Evolutionary conservation across 2,888 invertebrate species (phyloP).

Genomic region (Caenorhabditis wallacei): DNA sequence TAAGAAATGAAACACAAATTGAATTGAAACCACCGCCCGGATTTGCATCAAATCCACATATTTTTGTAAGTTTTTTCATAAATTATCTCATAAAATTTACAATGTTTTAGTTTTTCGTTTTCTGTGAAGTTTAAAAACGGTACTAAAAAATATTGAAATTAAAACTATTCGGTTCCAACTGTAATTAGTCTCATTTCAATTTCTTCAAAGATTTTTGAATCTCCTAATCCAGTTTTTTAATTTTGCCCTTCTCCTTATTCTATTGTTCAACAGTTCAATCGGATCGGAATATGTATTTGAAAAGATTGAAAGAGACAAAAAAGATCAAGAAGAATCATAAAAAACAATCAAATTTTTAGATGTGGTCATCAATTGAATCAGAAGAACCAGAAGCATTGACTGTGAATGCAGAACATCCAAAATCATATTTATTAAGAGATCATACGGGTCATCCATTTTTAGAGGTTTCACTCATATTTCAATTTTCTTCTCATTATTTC

Average conservation of each 20-base stretch:
- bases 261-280: no score
- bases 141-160: no score
- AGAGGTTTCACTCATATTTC: slow-evolving; percentile 16
- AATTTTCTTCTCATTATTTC: neutral
- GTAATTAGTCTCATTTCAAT: no score
- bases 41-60: slow-evolving; percentile 21
- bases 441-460: slow-evolving; percentile 39
- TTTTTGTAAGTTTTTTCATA: slow-evolving; percentile 31
- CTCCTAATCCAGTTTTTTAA: no score
- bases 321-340: neutral
- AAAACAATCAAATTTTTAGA: slow-evolving; percentile 2
- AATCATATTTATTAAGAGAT: slow-evolving; percentile 9
- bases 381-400: slow-evolving; percentile 18
- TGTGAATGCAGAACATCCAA: slow-evolving; percentile 41
- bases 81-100: neutral
- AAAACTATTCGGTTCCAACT: no score
- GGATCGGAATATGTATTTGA: no score
- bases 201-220: no score
- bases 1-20: slow-evolving; percentile 34
- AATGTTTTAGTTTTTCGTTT: no score
- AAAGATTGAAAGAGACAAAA: neutral
- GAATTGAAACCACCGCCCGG: slow-evolving; percentile 24
- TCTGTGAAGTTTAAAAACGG: no score
- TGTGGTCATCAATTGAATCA: slow-evolving; percentile 39
- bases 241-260: no score